Percentiles rank a stretch among this genome's conserved stretches.
These are phyloP conservation scores for Stigmatopora argus DNA, from an alignment of 2,113 vertebrate species.

Conservation along the genomic window DNA sequence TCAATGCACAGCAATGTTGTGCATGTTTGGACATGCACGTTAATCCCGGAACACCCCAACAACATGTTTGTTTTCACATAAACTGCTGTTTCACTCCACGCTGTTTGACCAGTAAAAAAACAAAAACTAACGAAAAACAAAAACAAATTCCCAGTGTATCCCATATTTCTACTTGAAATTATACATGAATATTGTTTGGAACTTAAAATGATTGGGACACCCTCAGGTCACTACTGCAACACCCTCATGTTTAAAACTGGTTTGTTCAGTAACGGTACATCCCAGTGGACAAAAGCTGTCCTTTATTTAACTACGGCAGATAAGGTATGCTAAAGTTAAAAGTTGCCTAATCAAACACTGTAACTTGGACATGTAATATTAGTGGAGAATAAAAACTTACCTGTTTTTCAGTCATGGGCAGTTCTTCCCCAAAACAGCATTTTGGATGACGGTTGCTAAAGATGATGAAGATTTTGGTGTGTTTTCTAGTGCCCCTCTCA, in stretches of 20 bases:
- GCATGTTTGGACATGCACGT: constrained; percentile 44
- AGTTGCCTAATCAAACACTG: neutral
- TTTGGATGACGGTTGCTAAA: constrained; percentile 26
- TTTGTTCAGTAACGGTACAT: constrained; percentile 23
- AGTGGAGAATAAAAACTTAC: neutral
- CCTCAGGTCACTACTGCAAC: neutral
- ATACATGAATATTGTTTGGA: neutral
- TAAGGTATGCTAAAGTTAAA: neutral
- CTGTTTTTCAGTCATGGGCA: neutral
- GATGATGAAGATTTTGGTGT: constrained; percentile 11
- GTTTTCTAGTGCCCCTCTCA: constrained; percentile 26
- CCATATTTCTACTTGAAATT: neutral
- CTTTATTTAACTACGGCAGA: neutral
- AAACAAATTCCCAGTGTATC: neutral
- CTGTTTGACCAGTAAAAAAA: neutral
- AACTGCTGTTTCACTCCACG: neutral
- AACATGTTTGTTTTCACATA: neutral
- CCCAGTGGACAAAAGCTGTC: neutral
- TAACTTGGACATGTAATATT: neutral
- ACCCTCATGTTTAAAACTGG: constrained; percentile 14
- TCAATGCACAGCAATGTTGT: constrained; percentile 15
- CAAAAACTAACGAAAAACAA: too few species aligned
- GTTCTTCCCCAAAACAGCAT: constrained; percentile 23
- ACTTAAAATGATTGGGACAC: neutral
- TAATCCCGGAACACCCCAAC: constrained; percentile 30